These are phyloP conservation scores for Reticulitermes lucifugus DNA, from an alignment of 2,888 invertebrate species.

Conservation along the genomic window DNA sequence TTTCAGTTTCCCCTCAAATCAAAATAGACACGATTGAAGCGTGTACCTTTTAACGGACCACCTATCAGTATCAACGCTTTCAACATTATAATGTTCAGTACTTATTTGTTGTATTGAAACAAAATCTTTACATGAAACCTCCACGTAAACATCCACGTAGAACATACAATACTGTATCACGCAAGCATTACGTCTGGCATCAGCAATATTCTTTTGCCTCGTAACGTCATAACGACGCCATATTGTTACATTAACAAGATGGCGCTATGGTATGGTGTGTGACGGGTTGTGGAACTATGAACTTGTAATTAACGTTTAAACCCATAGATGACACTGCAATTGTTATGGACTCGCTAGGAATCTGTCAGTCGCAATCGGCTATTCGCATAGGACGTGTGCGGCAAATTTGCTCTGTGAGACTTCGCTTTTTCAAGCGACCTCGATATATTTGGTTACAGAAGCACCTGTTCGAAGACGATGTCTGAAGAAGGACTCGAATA, in stretches of 20 bases:
- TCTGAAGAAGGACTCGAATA: constrained; percentile 73
- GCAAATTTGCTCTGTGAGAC: constrained; percentile 4
- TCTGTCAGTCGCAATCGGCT: background rate
- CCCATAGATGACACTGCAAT: too few species aligned
- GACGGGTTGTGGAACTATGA: too few species aligned
- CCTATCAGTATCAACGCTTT: constrained; percentile 87
- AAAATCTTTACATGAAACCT: too few species aligned
- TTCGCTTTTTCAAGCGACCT: background rate
- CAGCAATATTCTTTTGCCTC: too few species aligned
- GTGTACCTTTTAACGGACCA: constrained; percentile 91
- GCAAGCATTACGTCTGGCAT: too few species aligned
- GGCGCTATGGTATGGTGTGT: too few species aligned
- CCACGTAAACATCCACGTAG: background rate
- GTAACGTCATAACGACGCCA: too few species aligned
- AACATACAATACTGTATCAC: background rate
- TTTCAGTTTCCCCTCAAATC: too few species aligned
- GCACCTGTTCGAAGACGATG: constrained; percentile 58
- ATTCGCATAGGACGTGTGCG: background rate
- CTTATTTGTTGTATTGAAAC: background rate
- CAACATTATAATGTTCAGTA: constrained; percentile 48
- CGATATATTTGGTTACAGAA: background rate
- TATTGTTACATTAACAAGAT: too few species aligned
- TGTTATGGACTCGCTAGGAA: too few species aligned
- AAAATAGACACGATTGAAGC: too few species aligned
- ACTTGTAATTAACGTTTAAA: too few species aligned